phyloP scores from a whole-genome alignment of 2,797 vertebrate genomes.

The Prionace glauca region DNA sequence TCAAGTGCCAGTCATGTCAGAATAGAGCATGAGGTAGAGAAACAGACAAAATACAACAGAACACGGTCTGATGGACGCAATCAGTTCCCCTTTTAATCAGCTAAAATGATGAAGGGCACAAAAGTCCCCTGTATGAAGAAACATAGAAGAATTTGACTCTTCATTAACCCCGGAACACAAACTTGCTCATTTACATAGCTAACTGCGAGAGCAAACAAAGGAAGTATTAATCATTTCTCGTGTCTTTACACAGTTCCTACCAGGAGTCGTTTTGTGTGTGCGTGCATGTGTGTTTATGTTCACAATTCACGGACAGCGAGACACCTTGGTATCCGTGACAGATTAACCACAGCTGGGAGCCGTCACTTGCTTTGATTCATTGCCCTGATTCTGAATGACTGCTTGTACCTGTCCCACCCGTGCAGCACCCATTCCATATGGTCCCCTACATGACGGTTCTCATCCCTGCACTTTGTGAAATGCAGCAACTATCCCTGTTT shows the following conservation, averaged over 20 bases:
- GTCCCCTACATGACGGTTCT: not conserved
- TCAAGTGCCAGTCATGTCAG: too few species aligned
- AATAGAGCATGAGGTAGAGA: not conserved
- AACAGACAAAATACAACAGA: not conserved
- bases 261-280: not conserved
- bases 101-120: not conserved
- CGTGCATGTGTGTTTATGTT: not conserved
- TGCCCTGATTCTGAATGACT: conserved; percentile 18
- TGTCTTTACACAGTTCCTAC: not conserved
- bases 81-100: not conserved
- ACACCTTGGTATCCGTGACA: not conserved
- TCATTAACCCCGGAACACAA: conserved; percentile 1
- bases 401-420: conserved; percentile 17
- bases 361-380: conserved; percentile 30
- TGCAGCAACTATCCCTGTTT: not conserved
- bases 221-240: not conserved
- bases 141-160: not conserved
- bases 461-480: not conserved
- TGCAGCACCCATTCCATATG: not conserved
- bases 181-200: not conserved
- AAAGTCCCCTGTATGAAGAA: not conserved
- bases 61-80: not conserved
- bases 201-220: not conserved
- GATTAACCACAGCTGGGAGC: conserved; percentile 32
- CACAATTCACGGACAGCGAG: not conserved